These are phyloP conservation scores for Tupiocoris notatus DNA, from an alignment of 2,888 invertebrate genomes.

Conservation along the genomic window DNA sequence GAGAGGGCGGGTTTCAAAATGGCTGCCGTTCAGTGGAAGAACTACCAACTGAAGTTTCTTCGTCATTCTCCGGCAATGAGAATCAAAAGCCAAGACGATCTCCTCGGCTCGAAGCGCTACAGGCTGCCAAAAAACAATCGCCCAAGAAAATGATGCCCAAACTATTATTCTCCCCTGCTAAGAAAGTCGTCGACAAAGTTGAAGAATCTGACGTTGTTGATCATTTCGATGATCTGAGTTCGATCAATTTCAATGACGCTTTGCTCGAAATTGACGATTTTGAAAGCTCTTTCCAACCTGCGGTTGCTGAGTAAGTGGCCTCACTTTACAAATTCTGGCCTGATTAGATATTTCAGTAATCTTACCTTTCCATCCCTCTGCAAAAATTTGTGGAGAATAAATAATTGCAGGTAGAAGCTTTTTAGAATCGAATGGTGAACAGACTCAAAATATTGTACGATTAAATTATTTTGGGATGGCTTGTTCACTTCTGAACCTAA, in stretches of 20 bases:
- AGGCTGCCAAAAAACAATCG: not conserved
- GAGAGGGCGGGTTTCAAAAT: not conserved
- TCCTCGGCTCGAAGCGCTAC: not conserved
- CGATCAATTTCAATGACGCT: conserved; percentile 6
- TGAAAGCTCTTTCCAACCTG: not conserved
- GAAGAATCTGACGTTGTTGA: not conserved
- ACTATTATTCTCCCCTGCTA: conserved; percentile 3
- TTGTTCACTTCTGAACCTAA: too few relatives aligned
- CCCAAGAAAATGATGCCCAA: not conserved
- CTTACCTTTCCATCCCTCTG: not conserved
- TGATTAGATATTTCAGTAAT: not conserved
- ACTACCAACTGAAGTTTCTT: too few relatives aligned
- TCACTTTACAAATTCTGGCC: not conserved
- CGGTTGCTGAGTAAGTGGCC: not conserved
- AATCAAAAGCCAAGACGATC: not conserved
- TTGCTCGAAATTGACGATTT: not conserved
- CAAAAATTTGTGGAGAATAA: too few relatives aligned
- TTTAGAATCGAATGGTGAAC: too few relatives aligned
- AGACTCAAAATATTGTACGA: too few relatives aligned
- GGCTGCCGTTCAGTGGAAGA: not conserved
- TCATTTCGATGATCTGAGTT: not conserved
- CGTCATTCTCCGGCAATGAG: too few relatives aligned
- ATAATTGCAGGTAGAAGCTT: too few relatives aligned
- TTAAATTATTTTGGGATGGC: too few relatives aligned
- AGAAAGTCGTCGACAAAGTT: not conserved